Evolutionary conservation across 1,140 invertebrate genomes (phyloP).

Genomic region (Cyclargus thomasi): DNA sequence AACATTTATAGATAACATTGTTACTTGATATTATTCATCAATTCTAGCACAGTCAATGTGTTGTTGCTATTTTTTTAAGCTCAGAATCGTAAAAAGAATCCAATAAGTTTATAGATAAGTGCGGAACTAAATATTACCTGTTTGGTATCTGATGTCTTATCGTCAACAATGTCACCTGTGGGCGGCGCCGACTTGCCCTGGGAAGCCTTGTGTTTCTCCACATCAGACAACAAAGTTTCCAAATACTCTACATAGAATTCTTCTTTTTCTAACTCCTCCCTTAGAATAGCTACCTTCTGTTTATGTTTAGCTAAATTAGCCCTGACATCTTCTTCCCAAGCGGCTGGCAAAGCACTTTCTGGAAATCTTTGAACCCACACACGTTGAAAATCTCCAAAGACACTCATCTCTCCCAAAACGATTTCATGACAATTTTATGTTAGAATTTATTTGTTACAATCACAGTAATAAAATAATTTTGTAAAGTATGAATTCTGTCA

Average conservation of each 20-base stretch:
- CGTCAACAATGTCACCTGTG: slow-evolving; percentile 64
- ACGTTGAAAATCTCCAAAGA: slow-evolving; percentile 90
- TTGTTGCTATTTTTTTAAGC: background rate
- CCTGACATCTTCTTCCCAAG: slow-evolving; percentile 93
- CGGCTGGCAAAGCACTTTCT: slow-evolving; percentile 89
- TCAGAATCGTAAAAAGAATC: background rate
- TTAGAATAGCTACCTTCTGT: slow-evolving; percentile 85
- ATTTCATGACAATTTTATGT: slow-evolving; percentile 72
- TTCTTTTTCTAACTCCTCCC: slow-evolving; percentile 91
- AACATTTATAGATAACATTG: background rate
- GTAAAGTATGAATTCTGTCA: slow-evolving; percentile 59
- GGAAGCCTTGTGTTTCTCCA: slow-evolving; percentile 81
- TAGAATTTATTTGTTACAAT: slow-evolving; percentile 38
- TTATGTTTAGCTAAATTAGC: slow-evolving; percentile 91
- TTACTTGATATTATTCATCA: background rate
- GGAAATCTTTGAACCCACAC: slow-evolving; percentile 92
- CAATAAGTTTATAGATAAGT: background rate
- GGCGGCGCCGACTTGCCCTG: slow-evolving; percentile 57
- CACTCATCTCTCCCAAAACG: slow-evolving; percentile 83
- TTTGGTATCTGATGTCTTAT: slow-evolving; percentile 71
- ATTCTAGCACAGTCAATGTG: background rate
- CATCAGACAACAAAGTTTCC: slow-evolving; percentile 86
- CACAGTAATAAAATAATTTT: slow-evolving; percentile 35
- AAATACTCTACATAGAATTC: slow-evolving; percentile 93
- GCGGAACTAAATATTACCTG: slow-evolving; percentile 38